Base-by-base conservation (phyloP, 1,140 invertebrate genomes). In the Bombus sibiricus region DNA sequence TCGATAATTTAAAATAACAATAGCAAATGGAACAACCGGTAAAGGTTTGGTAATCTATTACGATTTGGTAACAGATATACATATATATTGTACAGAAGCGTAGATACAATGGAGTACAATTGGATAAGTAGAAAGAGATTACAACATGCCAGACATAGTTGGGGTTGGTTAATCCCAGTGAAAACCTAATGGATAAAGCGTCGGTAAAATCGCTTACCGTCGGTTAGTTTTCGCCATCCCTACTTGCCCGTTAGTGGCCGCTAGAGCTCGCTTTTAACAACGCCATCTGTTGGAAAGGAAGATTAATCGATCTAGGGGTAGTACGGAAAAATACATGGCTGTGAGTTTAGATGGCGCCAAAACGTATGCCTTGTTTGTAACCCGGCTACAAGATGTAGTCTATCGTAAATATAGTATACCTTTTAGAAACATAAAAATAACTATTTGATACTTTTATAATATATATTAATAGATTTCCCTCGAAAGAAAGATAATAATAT, bases 201-300 rank as follows among this genome's bases (percentile, higher is more conserved):
- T 88, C 89, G 89, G 89, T 90, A 90, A 91, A 53, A 64, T 88
- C 81, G 62, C 37, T 90, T 47, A 47, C 89, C 62, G 89, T 88
- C 89, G 89, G 89, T 90, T 75, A 90, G 28, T 86, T 73, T 90
- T 83, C 82, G 10, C 41, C 6, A 22, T 22, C 22, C 39, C 37
- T 59, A 15, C 37, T 53, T 25, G 13, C 5, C 57, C 37, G 81
- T 34, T 53, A 74, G 81, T 57, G 41, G 80, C 62, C 64, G 83
- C 66, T 32, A 39, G 32, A 57, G 32, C 25, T 75, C 10, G 15
- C 72, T 66, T 85, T 84, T 77, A 86, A 82, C 87, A 89, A 85
- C 90, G 90, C 88, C 88, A 89, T 91, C 90, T 89, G 80, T 71
- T 41, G 90, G 82, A 25, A 73, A 78, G 83, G 39, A 72, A 84